Percentiles rank a stretch among this genome's conserved stretches.
Conservation (phyloP, 2,888 invertebrate species). For the Sarcophaga caerulescens region DNA sequence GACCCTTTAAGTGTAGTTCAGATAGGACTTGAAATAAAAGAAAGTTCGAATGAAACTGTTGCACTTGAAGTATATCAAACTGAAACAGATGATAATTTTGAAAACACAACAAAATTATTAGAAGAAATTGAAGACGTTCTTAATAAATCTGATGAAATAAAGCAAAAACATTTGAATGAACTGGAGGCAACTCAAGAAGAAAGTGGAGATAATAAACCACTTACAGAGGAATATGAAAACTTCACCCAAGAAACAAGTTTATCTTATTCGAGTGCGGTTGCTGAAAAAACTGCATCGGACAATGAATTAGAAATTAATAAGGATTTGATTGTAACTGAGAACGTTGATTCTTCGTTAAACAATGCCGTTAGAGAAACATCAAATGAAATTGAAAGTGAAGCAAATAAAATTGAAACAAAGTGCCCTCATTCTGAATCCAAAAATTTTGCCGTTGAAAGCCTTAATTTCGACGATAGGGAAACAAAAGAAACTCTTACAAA, state of each 20-base stretch:
- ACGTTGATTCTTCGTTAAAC: not conserved
- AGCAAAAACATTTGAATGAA: conserved; percentile 60
- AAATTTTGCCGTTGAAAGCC: not conserved
- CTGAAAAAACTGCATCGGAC: not conserved
- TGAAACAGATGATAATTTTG: conserved; percentile 31
- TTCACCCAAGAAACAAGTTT: conserved; percentile 11
- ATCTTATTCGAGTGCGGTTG: not conserved
- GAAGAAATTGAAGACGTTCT: conserved; percentile 72
- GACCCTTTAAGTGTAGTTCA: too few relatives aligned
- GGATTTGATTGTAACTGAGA: not conserved
- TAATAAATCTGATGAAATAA: conserved; percentile 71
- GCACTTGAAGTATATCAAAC: not conserved
- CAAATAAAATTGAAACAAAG: not conserved
- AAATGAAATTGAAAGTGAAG: not conserved
- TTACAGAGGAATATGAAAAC: conserved; percentile 58
- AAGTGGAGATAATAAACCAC: conserved; percentile 14
- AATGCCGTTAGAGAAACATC: not conserved
- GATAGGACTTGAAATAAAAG: not conserved
- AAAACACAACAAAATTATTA: conserved; percentile 61
- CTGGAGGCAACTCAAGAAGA: conserved; percentile 1
- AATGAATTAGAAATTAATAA: not conserved
- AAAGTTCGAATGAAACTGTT: not conserved
- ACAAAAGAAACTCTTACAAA: not conserved
- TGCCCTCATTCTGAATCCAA: too few relatives aligned
- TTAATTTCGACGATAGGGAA: not conserved